phyloP scores from a whole-genome alignment of 2,888 invertebrate species.

The Trileptium ribeirensis region DNA sequence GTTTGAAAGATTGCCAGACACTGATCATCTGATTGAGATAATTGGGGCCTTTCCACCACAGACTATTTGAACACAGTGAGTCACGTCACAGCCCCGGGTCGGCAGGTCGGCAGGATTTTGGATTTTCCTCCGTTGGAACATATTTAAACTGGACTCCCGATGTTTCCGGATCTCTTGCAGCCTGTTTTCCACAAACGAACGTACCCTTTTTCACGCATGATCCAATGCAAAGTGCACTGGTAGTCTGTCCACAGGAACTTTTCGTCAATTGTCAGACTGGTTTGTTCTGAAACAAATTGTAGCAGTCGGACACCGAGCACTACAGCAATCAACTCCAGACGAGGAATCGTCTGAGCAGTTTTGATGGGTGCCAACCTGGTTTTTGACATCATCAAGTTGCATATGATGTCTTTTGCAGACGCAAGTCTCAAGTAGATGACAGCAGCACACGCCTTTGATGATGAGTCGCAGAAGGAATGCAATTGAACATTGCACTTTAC shows the following conservation, averaged over 20 bases:
- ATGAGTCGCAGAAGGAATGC: background rate
- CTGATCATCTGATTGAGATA: constrained; percentile 28
- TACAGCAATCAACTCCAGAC: constrained; percentile 32
- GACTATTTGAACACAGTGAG: constrained; percentile 21
- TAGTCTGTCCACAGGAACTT: constrained; percentile 34
- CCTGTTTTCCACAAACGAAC: constrained; percentile 38
- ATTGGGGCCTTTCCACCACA: constrained; percentile 42
- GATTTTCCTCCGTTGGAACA: constrained; percentile 39
- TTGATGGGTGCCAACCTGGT: background rate
- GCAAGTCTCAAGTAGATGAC: background rate
- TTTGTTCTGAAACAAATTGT: constrained; percentile 26
- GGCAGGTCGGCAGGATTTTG: constrained; percentile 46
- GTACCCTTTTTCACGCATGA: constrained; percentile 15
- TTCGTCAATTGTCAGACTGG: constrained; percentile 28
- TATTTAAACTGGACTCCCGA: constrained; percentile 36
- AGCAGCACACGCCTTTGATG: background rate
- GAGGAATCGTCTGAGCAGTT: background rate
- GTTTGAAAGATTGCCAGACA: background rate
- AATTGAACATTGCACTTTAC: background rate
- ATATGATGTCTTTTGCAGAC: background rate
- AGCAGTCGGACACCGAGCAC: constrained; percentile 25
- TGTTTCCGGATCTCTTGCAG: constrained; percentile 36
- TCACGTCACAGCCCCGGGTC: constrained; percentile 33
- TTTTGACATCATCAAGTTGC: background rate
- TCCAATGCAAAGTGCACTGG: constrained; percentile 35